Evolutionary conservation across 2,888 invertebrate genomes (phyloP).

Genomic region (Boloria euphrosyne): DNA sequence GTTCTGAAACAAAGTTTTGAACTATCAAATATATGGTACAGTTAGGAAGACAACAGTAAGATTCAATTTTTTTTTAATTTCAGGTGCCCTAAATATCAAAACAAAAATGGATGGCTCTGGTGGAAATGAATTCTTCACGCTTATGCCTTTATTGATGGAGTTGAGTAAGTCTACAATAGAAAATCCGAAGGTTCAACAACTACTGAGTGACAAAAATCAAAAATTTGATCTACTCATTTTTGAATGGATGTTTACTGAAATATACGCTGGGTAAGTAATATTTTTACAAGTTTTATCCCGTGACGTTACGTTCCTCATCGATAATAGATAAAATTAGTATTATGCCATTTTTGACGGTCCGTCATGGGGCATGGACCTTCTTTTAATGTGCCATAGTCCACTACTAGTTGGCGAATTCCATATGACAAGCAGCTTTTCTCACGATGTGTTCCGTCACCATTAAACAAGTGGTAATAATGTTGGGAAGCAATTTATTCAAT

Average conservation of each 20-base stretch:
- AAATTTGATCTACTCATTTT: conserved; percentile 52
- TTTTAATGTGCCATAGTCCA: too few relatives aligned
- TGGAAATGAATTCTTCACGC: background rate
- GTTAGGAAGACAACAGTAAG: background rate
- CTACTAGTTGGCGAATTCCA: too few relatives aligned
- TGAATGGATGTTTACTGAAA: conserved; percentile 53
- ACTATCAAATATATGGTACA: too few relatives aligned
- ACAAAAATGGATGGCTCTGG: conserved; percentile 20
- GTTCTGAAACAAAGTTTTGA: too few relatives aligned
- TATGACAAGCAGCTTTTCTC: too few relatives aligned
- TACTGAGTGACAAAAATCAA: conserved; percentile 49
- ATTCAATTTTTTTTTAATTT: conserved; percentile 3
- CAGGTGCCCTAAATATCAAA: conserved; percentile 19
- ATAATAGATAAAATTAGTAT: too few relatives aligned
- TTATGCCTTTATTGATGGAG: conserved; percentile 11
- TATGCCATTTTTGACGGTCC: too few relatives aligned
- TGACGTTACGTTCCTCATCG: background rate
- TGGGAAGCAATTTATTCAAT: too few relatives aligned
- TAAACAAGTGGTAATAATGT: too few relatives aligned
- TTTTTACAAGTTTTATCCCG: background rate
- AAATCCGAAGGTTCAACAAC: conserved; percentile 39
- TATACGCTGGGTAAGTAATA: conserved; percentile 52
- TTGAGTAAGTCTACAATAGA: conserved; percentile 4
- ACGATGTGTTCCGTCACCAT: too few relatives aligned
- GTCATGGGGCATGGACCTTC: too few relatives aligned